phyloP scores from a whole-genome alignment of 2,113 vertebrate species.

The Tretioscincus oriximinensis region DNA sequence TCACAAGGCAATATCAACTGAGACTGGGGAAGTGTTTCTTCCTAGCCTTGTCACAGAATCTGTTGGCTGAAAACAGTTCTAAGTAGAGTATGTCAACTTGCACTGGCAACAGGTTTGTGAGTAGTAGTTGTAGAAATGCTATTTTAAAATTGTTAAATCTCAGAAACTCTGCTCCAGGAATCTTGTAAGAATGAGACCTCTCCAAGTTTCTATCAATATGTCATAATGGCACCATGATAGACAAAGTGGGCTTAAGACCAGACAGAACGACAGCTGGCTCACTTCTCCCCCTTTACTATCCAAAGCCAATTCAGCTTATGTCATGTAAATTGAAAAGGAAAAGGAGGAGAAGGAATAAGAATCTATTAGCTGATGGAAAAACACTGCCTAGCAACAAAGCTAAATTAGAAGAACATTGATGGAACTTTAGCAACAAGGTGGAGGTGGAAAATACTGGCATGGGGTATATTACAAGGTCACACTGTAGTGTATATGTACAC shows the following conservation, averaged over 20 bases:
- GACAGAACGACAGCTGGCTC: conserved; percentile 50
- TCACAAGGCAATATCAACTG: not conserved
- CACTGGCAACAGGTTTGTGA: not conserved
- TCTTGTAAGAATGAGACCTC: not conserved
- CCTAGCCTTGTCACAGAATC: not conserved
- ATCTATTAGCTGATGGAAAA: conserved; percentile 46
- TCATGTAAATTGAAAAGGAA: conserved; percentile 50
- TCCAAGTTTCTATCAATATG: conserved; percentile 2
- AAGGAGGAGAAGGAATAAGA: conserved; percentile 7
- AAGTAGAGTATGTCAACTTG: not conserved
- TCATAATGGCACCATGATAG: not conserved
- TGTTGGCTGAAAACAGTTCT: not conserved
- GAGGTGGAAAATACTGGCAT: too few species aligned
- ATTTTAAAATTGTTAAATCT: conserved; percentile 15
- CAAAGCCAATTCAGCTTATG: conserved; percentile 70
- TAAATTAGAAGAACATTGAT: conserved; percentile 42
- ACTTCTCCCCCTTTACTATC: conserved; percentile 39
- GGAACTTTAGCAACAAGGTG: too few species aligned
- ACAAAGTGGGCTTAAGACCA: conserved; percentile 36
- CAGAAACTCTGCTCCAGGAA: not conserved
- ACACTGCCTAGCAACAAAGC: conserved; percentile 42
- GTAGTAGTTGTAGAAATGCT: not conserved
- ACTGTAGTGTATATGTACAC: too few species aligned
- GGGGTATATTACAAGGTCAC: too few species aligned
- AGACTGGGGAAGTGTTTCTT: not conserved